Conservation (phyloP, 2,888 invertebrate genomes). For the Rhorus exstirpatorius region DNA sequence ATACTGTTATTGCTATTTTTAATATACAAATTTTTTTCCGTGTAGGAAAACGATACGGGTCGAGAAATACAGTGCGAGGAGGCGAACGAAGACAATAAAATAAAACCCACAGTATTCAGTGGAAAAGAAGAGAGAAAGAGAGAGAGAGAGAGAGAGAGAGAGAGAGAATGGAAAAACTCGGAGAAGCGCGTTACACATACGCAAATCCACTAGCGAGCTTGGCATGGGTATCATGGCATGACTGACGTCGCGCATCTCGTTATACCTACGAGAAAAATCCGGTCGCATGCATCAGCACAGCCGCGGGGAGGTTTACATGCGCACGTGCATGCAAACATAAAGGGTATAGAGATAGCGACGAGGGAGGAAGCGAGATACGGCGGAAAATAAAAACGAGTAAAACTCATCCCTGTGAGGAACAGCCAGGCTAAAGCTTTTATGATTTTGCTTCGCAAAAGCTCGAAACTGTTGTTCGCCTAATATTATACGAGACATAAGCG, state of each 20-base stretch:
- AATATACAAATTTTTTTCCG: too few relatives aligned
- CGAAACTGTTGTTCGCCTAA: conserved; percentile 50
- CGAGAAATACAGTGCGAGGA: conserved; percentile 7
- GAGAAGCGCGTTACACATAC: conserved; percentile 26
- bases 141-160: conserved; percentile 10
- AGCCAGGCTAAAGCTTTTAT: conserved; percentile 60
- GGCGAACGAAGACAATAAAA: conserved; percentile 6
- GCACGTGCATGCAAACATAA: neutral
- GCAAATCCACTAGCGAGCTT: conserved; percentile 41
- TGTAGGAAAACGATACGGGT: too few relatives aligned
- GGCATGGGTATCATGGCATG: conserved; percentile 48
- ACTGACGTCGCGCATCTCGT: conserved; percentile 66
- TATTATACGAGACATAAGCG: conserved; percentile 38
- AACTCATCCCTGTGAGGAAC: conserved; percentile 25
- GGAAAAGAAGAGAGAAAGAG: conserved; percentile 7
- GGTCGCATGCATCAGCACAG: conserved; percentile 58
- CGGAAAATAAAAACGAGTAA: conserved; percentile 42
- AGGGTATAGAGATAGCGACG: conserved; percentile 15
- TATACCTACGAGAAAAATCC: conserved; percentile 64
- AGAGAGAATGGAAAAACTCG: conserved; percentile 17
- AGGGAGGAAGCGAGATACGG: conserved; percentile 24
- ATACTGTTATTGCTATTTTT: too few relatives aligned
- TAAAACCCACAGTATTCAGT: conserved; percentile 14
- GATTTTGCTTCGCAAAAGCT: conserved; percentile 56
- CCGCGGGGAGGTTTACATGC: conserved; percentile 27